Base-by-base conservation (phyloP, 2,113 vertebrate species). In the Riparia riparia region DNA sequence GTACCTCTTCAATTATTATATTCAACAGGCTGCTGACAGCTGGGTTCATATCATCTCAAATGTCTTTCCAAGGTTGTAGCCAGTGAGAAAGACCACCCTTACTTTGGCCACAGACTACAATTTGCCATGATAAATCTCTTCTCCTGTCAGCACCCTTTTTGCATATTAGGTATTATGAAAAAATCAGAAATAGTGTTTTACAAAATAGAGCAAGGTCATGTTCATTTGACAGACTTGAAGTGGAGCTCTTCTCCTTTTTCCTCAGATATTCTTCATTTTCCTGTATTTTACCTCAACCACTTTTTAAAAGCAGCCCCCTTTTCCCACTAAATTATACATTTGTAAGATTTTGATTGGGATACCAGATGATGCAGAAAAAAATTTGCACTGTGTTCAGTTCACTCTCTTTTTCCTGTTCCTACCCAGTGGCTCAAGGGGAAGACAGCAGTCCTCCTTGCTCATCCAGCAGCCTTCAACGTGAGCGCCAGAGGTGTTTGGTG, bases 101-200 rank as follows among this genome's bases (percentile, higher is more conserved):
- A 24, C 21, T 79, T 47, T 57, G 53, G 15, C 85, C 37, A 56
- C 12, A 66, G 39, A 80, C 22, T 45, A 21, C 25, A 58, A 12
- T 58, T 93, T 77, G 74, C 47, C 71, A 47, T 14, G 22, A 73
- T n/a, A 77, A 69, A 73, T 83, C 78, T 78, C 53, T 61, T 81
- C 60, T 90, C 31, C n/a, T 2, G 1, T 47, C 53, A 69, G 54
- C 11, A 22, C 9, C 39, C 45, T 61, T 94, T 39, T 82, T 83
- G 26, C 3, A 3, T 58, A 32, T 64, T 58, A 58, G 39, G 88
- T 66, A 41, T 18, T 1, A 63, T 66, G 32, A 63, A 61, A 61
- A 90, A 77, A 88, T 9, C 14, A 72, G 78, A 84, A 58, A 22
- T 12, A 60, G 15, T 53, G 39, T 65, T 90, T 90, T 73, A 47